These are phyloP conservation scores for Cyprinella venusta DNA, from an alignment of 2,797 vertebrate species.

Conservation along the genomic window DNA sequence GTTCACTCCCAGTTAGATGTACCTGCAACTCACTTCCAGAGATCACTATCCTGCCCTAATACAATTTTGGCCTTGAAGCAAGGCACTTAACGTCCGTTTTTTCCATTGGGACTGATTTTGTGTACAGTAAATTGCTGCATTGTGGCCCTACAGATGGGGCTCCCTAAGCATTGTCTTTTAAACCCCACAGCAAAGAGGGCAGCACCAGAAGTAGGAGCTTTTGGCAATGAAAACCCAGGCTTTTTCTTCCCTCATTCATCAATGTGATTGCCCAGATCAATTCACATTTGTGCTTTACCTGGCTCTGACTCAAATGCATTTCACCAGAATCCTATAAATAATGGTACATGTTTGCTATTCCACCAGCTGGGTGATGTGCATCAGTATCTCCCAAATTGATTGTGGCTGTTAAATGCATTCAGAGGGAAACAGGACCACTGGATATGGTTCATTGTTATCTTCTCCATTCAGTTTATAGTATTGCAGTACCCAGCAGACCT, in stretches of 20 bases:
- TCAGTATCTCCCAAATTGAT: conserved; percentile 46
- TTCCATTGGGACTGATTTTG: conserved; percentile 21
- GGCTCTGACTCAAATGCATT: conserved; percentile 61
- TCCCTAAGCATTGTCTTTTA: conserved; percentile 51
- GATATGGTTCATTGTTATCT: conserved; percentile 33
- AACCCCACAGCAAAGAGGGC: conserved; percentile 22
- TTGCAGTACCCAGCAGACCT: conserved; percentile 74
- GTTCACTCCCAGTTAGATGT: conserved; percentile 19
- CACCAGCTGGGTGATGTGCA: conserved; percentile 33
- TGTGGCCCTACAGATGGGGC: conserved; percentile 51
- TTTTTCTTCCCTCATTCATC: conserved; percentile 71
- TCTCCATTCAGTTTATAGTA: conserved; percentile 1
- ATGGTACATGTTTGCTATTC: conserved; percentile 59
- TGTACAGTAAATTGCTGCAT: conserved; percentile 17
- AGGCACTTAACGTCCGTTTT: conserved; percentile 14
- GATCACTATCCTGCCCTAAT: conserved; percentile 25
- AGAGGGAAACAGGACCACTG: conserved; percentile 27
- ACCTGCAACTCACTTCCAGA: conserved; percentile 13
- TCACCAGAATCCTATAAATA: conserved; percentile 55
- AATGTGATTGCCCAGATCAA: conserved; percentile 74
- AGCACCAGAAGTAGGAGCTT: conserved; percentile 21
- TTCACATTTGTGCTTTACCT: conserved; percentile 72
- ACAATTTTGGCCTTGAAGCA: conserved; percentile 7
- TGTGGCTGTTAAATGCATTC: conserved; percentile 41
- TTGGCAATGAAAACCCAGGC: conserved; percentile 48